phyloP scores from a whole-genome alignment of 2,888 invertebrate genomes.

The Bellardia pandia region DNA sequence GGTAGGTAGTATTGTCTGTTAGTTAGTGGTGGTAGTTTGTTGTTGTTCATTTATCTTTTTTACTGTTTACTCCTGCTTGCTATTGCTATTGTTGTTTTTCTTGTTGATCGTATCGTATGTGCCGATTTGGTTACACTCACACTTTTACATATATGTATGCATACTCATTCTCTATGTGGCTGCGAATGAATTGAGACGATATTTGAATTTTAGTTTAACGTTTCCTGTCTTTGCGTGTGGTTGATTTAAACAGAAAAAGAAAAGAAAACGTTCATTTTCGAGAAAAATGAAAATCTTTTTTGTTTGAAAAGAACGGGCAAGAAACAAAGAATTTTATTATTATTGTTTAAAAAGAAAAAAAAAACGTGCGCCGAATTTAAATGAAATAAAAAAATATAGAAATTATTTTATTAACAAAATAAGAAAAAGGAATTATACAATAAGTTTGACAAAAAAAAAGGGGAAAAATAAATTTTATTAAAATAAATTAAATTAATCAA shows the following conservation, averaged over 20 bases:
- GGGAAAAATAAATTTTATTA: constrained; percentile 16
- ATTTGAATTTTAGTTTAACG: constrained; percentile 78
- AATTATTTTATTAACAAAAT: constrained; percentile 37
- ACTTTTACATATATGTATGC: constrained; percentile 8
- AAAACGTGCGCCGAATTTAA: constrained; percentile 47
- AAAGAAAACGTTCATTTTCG: constrained; percentile 25
- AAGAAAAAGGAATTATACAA: constrained; percentile 49
- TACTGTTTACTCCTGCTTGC: constrained; percentile 63
- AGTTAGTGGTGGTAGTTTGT: constrained; percentile 13
- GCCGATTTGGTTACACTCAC: constrained; percentile 67
- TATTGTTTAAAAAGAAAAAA: constrained; percentile 20
- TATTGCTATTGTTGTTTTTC: constrained; percentile 33
- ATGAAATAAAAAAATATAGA: constrained; percentile 17
- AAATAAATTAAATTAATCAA: not conserved
- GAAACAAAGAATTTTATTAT: constrained; percentile 45
- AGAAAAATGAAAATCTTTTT: not conserved
- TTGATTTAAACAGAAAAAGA: constrained; percentile 62
- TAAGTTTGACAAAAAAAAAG: constrained; percentile 7
- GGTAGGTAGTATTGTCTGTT: not conserved
- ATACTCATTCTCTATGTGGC: constrained; percentile 44
- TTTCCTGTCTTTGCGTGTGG: constrained; percentile 79
- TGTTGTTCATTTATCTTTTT: constrained; percentile 45
- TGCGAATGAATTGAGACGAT: constrained; percentile 62
- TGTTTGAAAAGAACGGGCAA: constrained; percentile 38
- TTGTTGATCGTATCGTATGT: constrained; percentile 64